Base-by-base conservation (phyloP, 2,113 vertebrate genomes). In the Poeciliopsis occidentalis region DNA sequence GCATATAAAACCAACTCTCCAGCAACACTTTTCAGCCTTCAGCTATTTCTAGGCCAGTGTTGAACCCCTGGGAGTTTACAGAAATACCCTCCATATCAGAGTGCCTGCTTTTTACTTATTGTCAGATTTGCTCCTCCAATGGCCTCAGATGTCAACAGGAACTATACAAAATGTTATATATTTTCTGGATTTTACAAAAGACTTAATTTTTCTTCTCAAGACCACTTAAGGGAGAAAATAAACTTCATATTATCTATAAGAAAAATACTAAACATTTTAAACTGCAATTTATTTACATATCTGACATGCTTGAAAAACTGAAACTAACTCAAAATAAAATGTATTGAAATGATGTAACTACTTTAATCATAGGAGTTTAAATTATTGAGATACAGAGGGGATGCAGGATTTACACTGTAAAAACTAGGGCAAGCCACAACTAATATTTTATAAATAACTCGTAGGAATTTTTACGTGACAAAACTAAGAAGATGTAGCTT, bases 21-120 rank as follows among this genome's bases (percentile, higher is more conserved):
- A 19, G 85, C 86, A 91, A 90, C 86, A 88, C 90, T 93, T 91
- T 91, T 91, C 90, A 93, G 90, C 92, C 93, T 89, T 93, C 92
- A 92, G 92, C 91, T 90, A 89, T 94, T 94, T 94, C 93, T 93
- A 84, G 93, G 91, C 88, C 91, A 92, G 67, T 71, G 76, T 76
- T 26, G 37, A 65, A 90, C 93, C 88, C 91, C 73, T 83, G 91
- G 90, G 92, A 89, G 80, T 89, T 84, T 78, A 92, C 92, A 92
- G 88, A 94, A 93, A 94, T 94, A 94, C 86, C 92, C 85, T 86
- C 84, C 83, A 84, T 93, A 91, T 92, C 82, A 86, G 67, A 84
- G 81, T 24, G 79, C 78, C 88, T 84, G 78, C 61, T 61, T 89
- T 80, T 88, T 73, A 65, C 60, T 62, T 63, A 84, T 54, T 79